Base-by-base conservation (phyloP, 2,797 vertebrate species). In the Melanotaenia boesemani region DNA sequence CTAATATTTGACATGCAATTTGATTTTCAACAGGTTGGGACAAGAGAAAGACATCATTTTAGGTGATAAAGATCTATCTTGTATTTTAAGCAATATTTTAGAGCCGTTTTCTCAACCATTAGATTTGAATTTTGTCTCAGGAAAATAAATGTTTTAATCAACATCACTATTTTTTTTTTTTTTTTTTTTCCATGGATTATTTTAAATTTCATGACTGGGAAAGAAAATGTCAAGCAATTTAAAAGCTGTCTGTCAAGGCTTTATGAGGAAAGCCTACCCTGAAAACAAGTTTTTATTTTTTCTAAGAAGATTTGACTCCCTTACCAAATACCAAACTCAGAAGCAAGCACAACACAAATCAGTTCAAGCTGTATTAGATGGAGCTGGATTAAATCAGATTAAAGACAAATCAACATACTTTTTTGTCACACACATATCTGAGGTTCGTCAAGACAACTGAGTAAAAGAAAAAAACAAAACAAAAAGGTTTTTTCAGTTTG, bases 321-420 rank as follows among this genome's bases (percentile, higher is more conserved):
- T 41, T 41, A 15, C 39, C 39, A 15, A 13, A 39, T 3, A 12
- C 37, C 12, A 13, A 39, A 39, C 37, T 4, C 37, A 39, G 37
- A 2, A 39, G 39, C 37, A 12, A 13, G 12, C 2, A 12, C 37
- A 39, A 30, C 24, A 24, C 30, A 36, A 57, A 65, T 28, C 34
- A 13, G 24, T 32, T 44, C 41, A 57, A n/a, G n/a, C 59, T 18
- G n/a, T 50, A 72, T 72, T 77, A 62, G 55, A 39, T 46, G 62
- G 67, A 70, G 67, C n/a, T 30, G 63, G 63, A 67, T 80, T 71
- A 63, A 63, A 36, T 54, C 67, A 67, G 77, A 80, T 80, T 75
- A 75, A 71, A 70, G 12, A 22, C 57, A 18, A 15, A 30, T 22
- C 30, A 32, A 30, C 56, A 37, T 30, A 34, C 34, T 55, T 26